Evolutionary conservation across 2,797 vertebrate genomes (phyloP), one percentile per base, ranked within the genome.

Genomic region (Avahi laniger): DNA sequence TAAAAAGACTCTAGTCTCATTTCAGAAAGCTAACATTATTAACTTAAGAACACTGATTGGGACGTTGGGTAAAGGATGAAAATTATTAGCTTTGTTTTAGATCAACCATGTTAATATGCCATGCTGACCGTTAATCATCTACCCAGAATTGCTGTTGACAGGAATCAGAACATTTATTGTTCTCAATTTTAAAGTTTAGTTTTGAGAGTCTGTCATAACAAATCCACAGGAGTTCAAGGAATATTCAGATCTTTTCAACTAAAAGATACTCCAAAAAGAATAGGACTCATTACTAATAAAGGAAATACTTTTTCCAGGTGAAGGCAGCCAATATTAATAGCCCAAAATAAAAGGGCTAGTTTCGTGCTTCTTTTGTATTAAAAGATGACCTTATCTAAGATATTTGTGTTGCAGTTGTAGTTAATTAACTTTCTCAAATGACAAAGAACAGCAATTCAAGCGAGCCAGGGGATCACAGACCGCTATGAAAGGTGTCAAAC

Each of bases 141-240:
- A 61, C 73, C 17, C 78, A 90, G 35, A 94, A 92, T 8, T 89
- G 61, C 33, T 79, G 57, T 97, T 91, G 84, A 91, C 79, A 94
- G 18, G 38, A 93, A 90, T 84, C 22, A n/a, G 30, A 78, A 33
- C 91, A 82, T 38, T 92, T 81, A 79, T 48, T 76, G 15, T 59
- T 95, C 76, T 89, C 30, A 59, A n/a, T 83, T 95, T 95, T 89
- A 94, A 95, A 95, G 81, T 28, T 90, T 93, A 89, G 48, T n/a
- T 10, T 93, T 79, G 61, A 95, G 20, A 90, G 7, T 72, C 67
- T 65, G 3, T 82, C 92, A 72, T 30, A 80, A 91, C 43, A 87
- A 46, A 48, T 65, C 43, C 54, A 85, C 9, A 35, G 59, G 67
- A 91, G 41, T 61, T 95, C 57, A 83, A 88, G 59, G 69, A 92